phyloP scores from a whole-genome alignment of 2,113 vertebrate species.

The Leucopsar rothschildi region DNA sequence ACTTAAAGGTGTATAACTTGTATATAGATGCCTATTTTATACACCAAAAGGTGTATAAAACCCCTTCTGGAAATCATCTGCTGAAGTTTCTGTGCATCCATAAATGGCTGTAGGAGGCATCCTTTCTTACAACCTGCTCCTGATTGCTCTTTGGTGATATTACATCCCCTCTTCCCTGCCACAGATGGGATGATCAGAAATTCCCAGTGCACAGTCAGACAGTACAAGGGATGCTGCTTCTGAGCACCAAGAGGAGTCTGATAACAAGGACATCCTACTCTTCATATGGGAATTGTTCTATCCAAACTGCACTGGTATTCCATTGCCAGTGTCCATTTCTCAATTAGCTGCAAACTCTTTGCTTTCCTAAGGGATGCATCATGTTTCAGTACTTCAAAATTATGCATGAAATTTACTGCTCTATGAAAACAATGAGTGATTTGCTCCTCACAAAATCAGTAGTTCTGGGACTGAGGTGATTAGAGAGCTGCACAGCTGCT shows the following conservation, averaged over 20 bases:
- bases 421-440: slow-evolving; percentile 1
- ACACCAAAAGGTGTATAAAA: not conserved
- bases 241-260: not conserved
- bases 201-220: not conserved
- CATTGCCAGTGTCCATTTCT: not conserved
- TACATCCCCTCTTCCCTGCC: not conserved
- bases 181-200: not conserved
- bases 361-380: slow-evolving; percentile 12
- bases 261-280: not conserved
- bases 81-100: not conserved
- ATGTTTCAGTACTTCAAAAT: slow-evolving; percentile 2
- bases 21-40: not conserved
- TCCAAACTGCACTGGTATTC: not conserved
- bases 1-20: too few relatives aligned
- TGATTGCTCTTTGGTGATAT: not conserved
- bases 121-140: not conserved
- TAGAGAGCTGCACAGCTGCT: not conserved
- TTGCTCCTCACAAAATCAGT: not conserved
- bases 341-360: not conserved
- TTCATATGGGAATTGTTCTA: not conserved
- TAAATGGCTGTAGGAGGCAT: not conserved
- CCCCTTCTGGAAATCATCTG: not conserved
- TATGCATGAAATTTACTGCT: not conserved
- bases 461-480: not conserved
- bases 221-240: not conserved